Evolutionary conservation across 1,140 invertebrate genomes (phyloP).

Genomic region (Hycleus cichorii): DNA sequence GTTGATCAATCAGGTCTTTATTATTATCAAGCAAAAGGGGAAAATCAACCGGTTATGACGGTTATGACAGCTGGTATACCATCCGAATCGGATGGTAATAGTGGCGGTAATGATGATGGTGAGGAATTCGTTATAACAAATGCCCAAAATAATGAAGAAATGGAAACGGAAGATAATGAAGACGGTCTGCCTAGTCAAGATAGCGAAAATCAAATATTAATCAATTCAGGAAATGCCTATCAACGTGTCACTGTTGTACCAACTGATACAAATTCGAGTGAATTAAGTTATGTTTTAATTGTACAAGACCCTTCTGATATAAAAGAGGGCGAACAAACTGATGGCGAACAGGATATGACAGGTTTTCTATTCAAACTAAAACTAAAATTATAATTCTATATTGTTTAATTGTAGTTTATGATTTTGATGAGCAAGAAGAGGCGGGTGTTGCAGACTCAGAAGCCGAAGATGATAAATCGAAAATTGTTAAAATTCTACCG

Average conservation of each 20-base stretch:
- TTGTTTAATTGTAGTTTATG: constrained; percentile 45
- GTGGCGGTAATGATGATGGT: constrained; percentile 26
- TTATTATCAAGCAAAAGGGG: constrained; percentile 62
- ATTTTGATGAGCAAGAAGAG: constrained; percentile 58
- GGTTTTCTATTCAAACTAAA: constrained; percentile 8
- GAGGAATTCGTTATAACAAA: constrained; percentile 41
- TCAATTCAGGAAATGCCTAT: constrained; percentile 58
- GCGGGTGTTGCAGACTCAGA: constrained; percentile 53
- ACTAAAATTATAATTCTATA: not conserved
- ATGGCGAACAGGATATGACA: constrained; percentile 53
- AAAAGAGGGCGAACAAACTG: constrained; percentile 52
- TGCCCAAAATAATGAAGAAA: constrained; percentile 45
- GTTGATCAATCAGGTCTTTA: constrained; percentile 70
- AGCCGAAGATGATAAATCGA: constrained; percentile 63
- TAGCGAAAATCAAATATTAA: constrained; percentile 45
- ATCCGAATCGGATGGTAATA: constrained; percentile 39
- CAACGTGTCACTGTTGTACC: constrained; percentile 84
- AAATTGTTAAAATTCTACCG: constrained; percentile 58
- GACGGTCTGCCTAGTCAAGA: constrained; percentile 28
- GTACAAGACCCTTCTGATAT: constrained; percentile 64
- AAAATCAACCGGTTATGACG: constrained; percentile 58
- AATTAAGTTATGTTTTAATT: constrained; percentile 85
- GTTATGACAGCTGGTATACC: constrained; percentile 37
- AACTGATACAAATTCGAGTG: constrained; percentile 68
- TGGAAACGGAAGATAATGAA: constrained; percentile 16